These are phyloP conservation scores for Parnassius mnemosyne DNA, from an alignment of 2,888 invertebrate species.

Conservation along the genomic window DNA sequence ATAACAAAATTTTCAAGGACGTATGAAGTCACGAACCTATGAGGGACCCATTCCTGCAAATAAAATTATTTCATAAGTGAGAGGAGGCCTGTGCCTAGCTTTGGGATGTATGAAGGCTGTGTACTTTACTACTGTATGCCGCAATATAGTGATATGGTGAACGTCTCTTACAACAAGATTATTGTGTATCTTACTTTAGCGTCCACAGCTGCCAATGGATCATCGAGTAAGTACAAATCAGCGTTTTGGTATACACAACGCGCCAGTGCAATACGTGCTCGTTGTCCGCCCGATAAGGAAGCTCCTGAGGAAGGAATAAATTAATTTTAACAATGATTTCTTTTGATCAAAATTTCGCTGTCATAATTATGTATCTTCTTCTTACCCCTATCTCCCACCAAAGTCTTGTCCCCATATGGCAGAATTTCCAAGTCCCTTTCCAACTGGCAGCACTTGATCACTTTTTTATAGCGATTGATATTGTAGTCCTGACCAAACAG, in stretches of 20 bases:
- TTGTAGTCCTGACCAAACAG: slow-evolving; percentile 85
- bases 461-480: slow-evolving; percentile 75
- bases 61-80: too few species aligned
- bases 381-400: slow-evolving; percentile 84
- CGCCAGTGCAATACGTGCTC: slow-evolving; percentile 79
- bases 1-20: too few species aligned
- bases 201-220: slow-evolving; percentile 82
- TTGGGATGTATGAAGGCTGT: too few species aligned
- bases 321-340: too few species aligned
- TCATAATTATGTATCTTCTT: not conserved
- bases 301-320: slow-evolving; percentile 61
- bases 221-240: slow-evolving; percentile 83
- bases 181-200: slow-evolving; percentile 66
- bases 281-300: slow-evolving; percentile 84
- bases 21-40: too few species aligned
- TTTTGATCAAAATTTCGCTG: too few species aligned
- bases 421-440: slow-evolving; percentile 82
- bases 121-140: too few species aligned
- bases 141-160: too few species aligned
- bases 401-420: slow-evolving; percentile 83
- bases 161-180: too few species aligned
- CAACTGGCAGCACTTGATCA: slow-evolving; percentile 80
- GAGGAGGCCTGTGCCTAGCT: too few species aligned
- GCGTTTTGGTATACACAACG: slow-evolving; percentile 82
- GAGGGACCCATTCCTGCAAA: too few species aligned